Conservation (phyloP, 2,888 invertebrate genomes). For the Hymenopus coronatus region DNA sequence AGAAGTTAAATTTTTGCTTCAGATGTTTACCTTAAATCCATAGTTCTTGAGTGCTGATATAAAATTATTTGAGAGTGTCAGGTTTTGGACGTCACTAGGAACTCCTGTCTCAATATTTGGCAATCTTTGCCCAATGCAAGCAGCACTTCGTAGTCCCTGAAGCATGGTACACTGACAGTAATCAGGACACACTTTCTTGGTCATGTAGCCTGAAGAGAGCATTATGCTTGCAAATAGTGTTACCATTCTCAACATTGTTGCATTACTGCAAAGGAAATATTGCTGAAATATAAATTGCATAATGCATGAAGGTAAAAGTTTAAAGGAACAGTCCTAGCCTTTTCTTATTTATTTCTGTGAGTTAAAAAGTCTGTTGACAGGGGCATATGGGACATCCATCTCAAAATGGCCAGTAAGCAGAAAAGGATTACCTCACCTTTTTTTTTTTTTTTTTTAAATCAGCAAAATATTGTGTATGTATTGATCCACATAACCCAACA, state of each 20-base stretch:
- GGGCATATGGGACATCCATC: too few relatives aligned
- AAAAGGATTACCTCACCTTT: too few relatives aligned
- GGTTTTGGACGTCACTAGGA: slow-evolving; percentile 40
- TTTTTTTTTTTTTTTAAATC: too few relatives aligned
- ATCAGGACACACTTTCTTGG: neutral
- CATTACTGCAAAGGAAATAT: neutral
- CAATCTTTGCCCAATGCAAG: slow-evolving; percentile 7
- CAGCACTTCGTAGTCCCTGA: neutral
- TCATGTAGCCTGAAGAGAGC: neutral
- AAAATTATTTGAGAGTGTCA: slow-evolving; percentile 46
- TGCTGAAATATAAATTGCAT: too few relatives aligned
- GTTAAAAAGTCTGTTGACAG: too few relatives aligned
- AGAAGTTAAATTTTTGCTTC: slow-evolving; percentile 31
- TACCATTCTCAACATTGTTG: neutral
- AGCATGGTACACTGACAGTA: slow-evolving; percentile 5
- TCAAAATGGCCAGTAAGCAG: too few relatives aligned
- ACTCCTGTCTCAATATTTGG: slow-evolving; percentile 10
- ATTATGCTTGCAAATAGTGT: neutral
- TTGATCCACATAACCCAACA: too few relatives aligned
- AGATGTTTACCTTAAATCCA: slow-evolving; percentile 40
- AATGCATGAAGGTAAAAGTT: too few relatives aligned
- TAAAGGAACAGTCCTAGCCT: too few relatives aligned
- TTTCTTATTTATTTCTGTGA: too few relatives aligned
- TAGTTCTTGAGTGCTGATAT: slow-evolving; percentile 40
- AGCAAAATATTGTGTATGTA: too few relatives aligned